Conservation (phyloP, 2,797 vertebrate genomes). For the Sphenopsis melanotis region DNA sequence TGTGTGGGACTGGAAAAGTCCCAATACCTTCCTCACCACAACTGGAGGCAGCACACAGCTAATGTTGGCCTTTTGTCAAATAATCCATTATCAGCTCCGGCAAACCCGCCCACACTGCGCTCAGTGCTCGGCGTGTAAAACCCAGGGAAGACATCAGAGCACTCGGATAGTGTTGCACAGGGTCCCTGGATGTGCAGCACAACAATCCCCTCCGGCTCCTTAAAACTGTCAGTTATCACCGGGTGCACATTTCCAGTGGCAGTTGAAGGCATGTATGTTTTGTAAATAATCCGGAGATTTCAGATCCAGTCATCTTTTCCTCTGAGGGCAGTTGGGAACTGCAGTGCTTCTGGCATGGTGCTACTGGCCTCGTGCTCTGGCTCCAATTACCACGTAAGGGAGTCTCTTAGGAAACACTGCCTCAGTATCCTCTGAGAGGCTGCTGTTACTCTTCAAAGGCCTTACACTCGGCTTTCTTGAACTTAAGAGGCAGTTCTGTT, state of each 20-base stretch:
- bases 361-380: conserved; percentile 33
- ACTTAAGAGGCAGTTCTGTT: background rate
- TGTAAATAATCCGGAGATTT: conserved; percentile 38
- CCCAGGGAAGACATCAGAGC: background rate
- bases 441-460: conserved; percentile 6
- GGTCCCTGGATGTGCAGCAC: background rate
- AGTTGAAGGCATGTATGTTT: conserved; percentile 36
- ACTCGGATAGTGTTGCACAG: background rate
- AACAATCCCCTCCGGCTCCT: background rate
- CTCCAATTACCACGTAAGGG: conserved; percentile 36
- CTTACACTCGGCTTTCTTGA: background rate
- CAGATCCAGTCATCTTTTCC: conserved; percentile 1
- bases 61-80: conserved; percentile 30
- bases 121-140: background rate
- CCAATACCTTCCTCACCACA: conserved; percentile 38
- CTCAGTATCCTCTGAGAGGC: background rate
- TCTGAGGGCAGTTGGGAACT: conserved; percentile 12
- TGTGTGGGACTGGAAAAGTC: conserved; percentile 35
- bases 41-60: conserved; percentile 2
- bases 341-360: conserved; percentile 19
- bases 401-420: conserved; percentile 36
- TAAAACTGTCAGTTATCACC: conserved; percentile 7
- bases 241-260: conserved; percentile 13
- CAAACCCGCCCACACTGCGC: background rate
- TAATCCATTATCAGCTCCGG: conserved; percentile 36